Conservation (phyloP, 2,113 vertebrate genomes). For the Amphiprion ocellaris region DNA sequence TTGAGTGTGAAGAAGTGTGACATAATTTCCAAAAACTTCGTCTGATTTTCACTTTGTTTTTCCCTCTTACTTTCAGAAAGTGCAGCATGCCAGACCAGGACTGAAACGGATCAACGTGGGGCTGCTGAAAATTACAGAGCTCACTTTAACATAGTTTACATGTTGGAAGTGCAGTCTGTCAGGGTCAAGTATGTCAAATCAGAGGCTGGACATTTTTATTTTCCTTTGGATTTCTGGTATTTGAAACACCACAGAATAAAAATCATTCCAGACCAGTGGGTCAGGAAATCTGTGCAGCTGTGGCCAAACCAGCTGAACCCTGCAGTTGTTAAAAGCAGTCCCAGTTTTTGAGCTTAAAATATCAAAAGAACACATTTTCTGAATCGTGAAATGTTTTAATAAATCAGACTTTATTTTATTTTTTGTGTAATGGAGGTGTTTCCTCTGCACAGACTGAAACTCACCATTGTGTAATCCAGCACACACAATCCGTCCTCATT, state of each 20-base stretch:
- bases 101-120: slow-evolving; percentile 34
- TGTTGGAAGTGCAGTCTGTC: slow-evolving; percentile 49
- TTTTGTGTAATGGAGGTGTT: background rate
- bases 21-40: slow-evolving; percentile 46
- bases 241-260: slow-evolving; percentile 55
- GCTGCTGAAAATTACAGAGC: slow-evolving; percentile 76
- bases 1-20: slow-evolving; percentile 47
- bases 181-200: slow-evolving; percentile 47
- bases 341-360: slow-evolving; percentile 16
- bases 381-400: background rate
- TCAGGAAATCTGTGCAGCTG: slow-evolving; percentile 46
- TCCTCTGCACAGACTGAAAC: slow-evolving; percentile 28
- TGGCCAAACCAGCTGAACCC: slow-evolving; percentile 2
- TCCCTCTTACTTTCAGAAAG: slow-evolving; percentile 11
- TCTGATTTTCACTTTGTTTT: slow-evolving; percentile 47
- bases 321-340: slow-evolving; percentile 25
- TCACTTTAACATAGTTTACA: slow-evolving; percentile 57
- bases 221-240: slow-evolving; percentile 59
- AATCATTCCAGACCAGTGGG: slow-evolving; percentile 64
- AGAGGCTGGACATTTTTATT: slow-evolving; percentile 54
- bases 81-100: slow-evolving; percentile 55
- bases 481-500: slow-evolving; percentile 91
- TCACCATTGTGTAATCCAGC: slow-evolving; percentile 90
- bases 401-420: background rate
- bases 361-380: background rate